Conservation (phyloP, 64 coral and sea anemone species). For the Platygyra sinensis region DNA sequence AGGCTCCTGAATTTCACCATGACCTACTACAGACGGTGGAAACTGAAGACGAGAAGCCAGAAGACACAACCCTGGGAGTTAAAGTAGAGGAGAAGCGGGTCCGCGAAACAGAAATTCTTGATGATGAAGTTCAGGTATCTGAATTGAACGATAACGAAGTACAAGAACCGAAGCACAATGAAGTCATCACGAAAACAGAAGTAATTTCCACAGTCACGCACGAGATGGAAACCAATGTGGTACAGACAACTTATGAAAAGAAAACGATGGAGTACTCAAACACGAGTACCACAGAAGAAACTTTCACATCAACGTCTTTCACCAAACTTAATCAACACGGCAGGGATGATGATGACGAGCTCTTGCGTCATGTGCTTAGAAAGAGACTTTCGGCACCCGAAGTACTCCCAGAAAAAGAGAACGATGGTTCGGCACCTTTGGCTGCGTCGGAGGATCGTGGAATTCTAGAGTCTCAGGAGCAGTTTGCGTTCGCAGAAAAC, state of each 20-base stretch:
- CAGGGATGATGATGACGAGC: not conserved
- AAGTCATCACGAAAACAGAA: not conserved
- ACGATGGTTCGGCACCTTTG: constrained; percentile 37
- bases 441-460: constrained; percentile 30
- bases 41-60: not conserved
- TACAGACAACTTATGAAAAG: not conserved
- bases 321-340: not conserved
- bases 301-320: not conserved
- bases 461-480: constrained; percentile 14
- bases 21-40: not conserved
- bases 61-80: too few species aligned
- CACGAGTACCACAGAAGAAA: not conserved
- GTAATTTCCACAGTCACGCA: not conserved
- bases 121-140: not conserved
- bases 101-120: constrained; percentile 9
- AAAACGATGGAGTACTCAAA: not conserved
- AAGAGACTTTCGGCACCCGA: constrained; percentile 35
- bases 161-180: not conserved
- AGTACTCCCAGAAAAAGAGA: constrained; percentile 33
- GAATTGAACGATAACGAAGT: not conserved
- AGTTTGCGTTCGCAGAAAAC: not conserved
- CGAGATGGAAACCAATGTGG: not conserved
- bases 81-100: too few species aligned
- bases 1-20: not conserved
- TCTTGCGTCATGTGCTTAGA: not conserved